phyloP scores from a whole-genome alignment of 2,113 vertebrate species.

The Silurus asotus region DNA sequence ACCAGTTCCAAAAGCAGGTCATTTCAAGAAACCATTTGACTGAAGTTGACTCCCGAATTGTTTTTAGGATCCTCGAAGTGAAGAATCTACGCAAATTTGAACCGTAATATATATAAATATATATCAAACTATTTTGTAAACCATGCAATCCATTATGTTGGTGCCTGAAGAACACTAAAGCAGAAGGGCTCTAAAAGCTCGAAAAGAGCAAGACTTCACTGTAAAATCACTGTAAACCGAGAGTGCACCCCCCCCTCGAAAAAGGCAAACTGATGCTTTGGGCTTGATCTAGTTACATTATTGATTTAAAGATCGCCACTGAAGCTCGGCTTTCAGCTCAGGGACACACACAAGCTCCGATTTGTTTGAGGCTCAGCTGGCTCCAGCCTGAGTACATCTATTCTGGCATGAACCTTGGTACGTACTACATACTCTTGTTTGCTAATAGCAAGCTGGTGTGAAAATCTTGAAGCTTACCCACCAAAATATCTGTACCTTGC shows the following conservation, averaged over 20 bases:
- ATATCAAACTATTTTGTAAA: not conserved
- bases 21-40: not conserved
- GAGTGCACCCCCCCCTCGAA: not conserved
- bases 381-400: not conserved
- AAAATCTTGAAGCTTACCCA: not conserved
- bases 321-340: not conserved
- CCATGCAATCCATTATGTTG: not conserved
- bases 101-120: not conserved
- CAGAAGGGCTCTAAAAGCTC: not conserved
- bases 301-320: slow-evolving; percentile 9
- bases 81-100: not conserved
- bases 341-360: not conserved
- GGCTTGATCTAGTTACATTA: not conserved
- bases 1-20: not conserved
- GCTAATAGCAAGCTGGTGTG: not conserved
- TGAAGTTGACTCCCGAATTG: not conserved
- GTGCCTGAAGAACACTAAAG: not conserved
- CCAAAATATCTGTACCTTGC: not conserved
- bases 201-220: not conserved
- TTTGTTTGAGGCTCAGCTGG: not conserved
- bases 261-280: not conserved
- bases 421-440: not conserved
- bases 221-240: not conserved
- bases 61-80: not conserved
- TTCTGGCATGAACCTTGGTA: not conserved